Evolutionary conservation across 2,113 vertebrate genomes (phyloP).

Genomic region (Aphelocoma coerulescens): DNA sequence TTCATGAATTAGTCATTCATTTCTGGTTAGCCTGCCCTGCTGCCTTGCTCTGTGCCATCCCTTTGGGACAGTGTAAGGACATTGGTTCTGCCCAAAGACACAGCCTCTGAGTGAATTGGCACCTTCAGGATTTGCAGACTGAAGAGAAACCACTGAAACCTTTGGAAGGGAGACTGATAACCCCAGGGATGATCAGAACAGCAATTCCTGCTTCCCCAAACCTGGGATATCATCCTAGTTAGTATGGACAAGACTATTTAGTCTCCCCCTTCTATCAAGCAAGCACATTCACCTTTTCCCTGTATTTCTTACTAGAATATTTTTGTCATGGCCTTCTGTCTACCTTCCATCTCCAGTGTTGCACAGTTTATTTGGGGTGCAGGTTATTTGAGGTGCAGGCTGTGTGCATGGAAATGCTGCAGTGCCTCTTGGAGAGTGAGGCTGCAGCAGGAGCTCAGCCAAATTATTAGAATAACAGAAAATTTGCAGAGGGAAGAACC

Average conservation of each 20-base stretch:
- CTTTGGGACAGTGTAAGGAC: background rate
- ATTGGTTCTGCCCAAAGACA: background rate
- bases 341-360: background rate
- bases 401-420: background rate
- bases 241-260: background rate
- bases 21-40: background rate
- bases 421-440: background rate
- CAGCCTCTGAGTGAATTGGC: background rate
- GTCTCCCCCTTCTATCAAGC: background rate
- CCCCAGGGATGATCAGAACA: background rate
- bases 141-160: background rate
- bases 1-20: background rate
- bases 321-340: background rate
- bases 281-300: background rate
- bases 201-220: background rate
- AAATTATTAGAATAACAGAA: background rate
- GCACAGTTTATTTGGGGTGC: background rate
- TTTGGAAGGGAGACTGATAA: background rate
- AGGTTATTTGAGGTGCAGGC: background rate
- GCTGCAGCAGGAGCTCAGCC: constrained; percentile 9
- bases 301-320: background rate
- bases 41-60: background rate
- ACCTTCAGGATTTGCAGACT: background rate
- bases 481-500: background rate
- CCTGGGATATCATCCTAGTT: background rate